Base-by-base conservation (phyloP, 30 jellyfish, hydroid and myxozoan species). In the Catostylus mosaicus region DNA sequence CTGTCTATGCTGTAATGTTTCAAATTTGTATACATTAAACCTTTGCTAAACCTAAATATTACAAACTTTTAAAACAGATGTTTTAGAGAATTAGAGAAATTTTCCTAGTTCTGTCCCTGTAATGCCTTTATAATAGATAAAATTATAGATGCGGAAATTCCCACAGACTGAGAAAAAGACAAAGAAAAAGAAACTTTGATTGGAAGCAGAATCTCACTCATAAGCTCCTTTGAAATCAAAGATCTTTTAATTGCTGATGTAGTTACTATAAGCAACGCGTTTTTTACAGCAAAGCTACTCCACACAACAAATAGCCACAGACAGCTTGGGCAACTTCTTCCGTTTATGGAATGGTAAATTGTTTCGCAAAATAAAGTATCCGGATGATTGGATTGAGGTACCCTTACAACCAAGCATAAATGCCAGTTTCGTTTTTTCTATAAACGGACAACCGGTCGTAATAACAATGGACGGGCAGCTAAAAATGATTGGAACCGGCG, bases 381-480 rank as follows among this genome's bases (percentile, higher is more conserved):
- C 40, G n/a, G 22, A 50, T 23, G 36, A 26, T 16, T 51, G 75
- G 85, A 37, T 24, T 19, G 34, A 22, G 31, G 74, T 61, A 2
- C 74, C 7, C 29, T 6, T 16, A 7, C 32, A 5, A n/a, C 43
- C 1, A 61, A 61, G 5, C 36, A 26, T 40, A 18, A 7, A 1
- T 2, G 43, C 74, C 1, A 26, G 11, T 56, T 57, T 51, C 37
- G 77, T 75, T 31, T 14, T 75, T 1, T 54, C 74, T 19, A 46
- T 75, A 8, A 65, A 67, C 43, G 89, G 89, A 23, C 52, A 48
- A 38, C 73, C 89, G 1, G 70, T 79, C 33, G 60, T 50, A 0
- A 46, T 79, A 14, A 79, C 89, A 64, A 31, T 23, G 18, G 16
- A 31, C 40, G 89, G 89, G 11, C 45, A 63, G 30, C 27, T 79